Percentiles rank a stretch among this genome's conserved stretches.
Conservation (phyloP, 2,113 vertebrate genomes). For the Pangasianodon hypophthalmus region DNA sequence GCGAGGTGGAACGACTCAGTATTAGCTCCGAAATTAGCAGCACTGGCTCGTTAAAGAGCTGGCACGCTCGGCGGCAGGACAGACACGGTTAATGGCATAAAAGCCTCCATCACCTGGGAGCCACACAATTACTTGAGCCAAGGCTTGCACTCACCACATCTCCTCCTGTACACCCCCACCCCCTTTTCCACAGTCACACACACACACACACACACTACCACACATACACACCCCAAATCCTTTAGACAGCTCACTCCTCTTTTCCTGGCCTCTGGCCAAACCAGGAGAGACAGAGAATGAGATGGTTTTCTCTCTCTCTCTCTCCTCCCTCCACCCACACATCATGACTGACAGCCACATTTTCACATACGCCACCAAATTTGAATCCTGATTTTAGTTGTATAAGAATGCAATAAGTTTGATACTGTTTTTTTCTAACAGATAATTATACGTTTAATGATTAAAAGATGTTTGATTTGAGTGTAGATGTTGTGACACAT, state of each 20-base stretch:
- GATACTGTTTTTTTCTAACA: background rate
- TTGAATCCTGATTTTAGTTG: conserved; percentile 11
- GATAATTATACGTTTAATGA: conserved; percentile 42
- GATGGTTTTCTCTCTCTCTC: conserved; percentile 37
- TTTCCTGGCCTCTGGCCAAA: conserved; percentile 55
- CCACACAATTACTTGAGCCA: conserved; percentile 72
- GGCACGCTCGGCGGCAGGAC: conserved; percentile 75
- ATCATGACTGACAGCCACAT: conserved; percentile 22
- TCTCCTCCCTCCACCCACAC: conserved; percentile 6
- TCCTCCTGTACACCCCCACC: conserved; percentile 23
- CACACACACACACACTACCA: background rate
- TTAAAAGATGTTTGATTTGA: conserved; percentile 22
- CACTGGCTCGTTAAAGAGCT: conserved; percentile 91
- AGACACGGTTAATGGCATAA: conserved; percentile 81
- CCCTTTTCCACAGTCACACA: conserved; percentile 20
- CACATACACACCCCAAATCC: conserved; percentile 51
- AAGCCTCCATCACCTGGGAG: conserved; percentile 80
- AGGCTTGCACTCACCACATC: conserved; percentile 43
- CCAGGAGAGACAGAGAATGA: conserved; percentile 53
- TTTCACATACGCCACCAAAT: conserved; percentile 17
- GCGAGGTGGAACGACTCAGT: conserved; percentile 88
- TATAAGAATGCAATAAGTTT: background rate
- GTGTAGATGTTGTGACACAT: conserved; percentile 32
- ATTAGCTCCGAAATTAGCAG: conserved; percentile 98
- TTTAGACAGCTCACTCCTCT: conserved; percentile 65